These are phyloP conservation scores for Ditylenchus dipsaci DNA, from an alignment of 1,140 invertebrate genomes.

Conservation along the genomic window DNA sequence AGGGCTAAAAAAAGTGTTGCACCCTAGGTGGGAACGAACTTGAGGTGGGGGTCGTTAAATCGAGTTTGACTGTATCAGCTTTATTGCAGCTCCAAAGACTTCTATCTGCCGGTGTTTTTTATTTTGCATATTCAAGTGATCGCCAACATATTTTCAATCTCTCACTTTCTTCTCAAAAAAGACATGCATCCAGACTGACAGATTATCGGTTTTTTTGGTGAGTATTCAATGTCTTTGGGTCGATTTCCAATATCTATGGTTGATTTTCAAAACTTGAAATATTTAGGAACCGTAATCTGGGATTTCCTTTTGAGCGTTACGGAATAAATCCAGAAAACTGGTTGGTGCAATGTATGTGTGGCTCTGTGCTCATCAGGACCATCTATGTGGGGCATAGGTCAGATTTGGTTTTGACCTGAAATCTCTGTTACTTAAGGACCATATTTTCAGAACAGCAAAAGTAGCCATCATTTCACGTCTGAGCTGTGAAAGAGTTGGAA, in stretches of 20 bases:
- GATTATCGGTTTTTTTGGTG: conserved; percentile 42
- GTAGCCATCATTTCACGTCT: conserved; percentile 88
- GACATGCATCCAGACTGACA: conserved; percentile 17
- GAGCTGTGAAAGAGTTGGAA: conserved; percentile 91
- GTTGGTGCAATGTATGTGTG: conserved; percentile 54
- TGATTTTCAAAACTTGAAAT: too few species aligned
- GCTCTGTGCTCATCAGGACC: conserved; percentile 52
- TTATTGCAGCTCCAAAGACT: conserved; percentile 52
- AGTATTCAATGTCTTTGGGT: conserved; percentile 37
- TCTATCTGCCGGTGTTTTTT: conserved; percentile 56
- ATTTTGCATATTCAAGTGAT: conserved; percentile 47
- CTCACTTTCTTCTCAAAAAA: conserved; percentile 47
- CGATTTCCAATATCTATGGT: background rate
- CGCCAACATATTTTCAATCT: conserved; percentile 42
- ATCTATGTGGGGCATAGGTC: conserved; percentile 54
- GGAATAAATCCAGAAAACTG: conserved; percentile 44
- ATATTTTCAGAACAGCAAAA: conserved; percentile 65
- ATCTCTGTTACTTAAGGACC: background rate
- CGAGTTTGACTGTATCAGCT: conserved; percentile 5
- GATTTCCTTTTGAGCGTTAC: conserved; percentile 51
- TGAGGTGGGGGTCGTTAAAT: too few species aligned
- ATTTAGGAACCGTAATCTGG: conserved; percentile 52
- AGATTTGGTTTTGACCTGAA: conserved; percentile 20
- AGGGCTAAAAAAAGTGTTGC: too few species aligned
- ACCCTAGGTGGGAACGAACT: too few species aligned